Evolutionary conservation across 2,888 invertebrate species (phyloP).

Genomic region (Catocala sponsa): DNA sequence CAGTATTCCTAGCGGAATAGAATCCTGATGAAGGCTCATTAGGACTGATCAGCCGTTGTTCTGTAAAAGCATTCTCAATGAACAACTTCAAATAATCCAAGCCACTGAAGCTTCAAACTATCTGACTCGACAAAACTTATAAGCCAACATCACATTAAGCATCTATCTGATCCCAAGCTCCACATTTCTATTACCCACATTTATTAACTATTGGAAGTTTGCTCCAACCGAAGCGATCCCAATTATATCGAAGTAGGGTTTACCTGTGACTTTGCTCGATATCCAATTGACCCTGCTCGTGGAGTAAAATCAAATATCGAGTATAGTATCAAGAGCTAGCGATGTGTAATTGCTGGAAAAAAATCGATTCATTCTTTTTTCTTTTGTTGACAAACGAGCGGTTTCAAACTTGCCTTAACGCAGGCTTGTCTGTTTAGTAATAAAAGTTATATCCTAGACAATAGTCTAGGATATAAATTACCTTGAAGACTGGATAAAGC

Average conservation of each 20-base stretch:
- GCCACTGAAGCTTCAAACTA: background rate
- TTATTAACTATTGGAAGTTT: conserved; percentile 5
- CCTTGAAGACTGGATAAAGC: too few species aligned
- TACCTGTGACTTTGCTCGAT: conserved; percentile 6
- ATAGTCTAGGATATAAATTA: too few species aligned
- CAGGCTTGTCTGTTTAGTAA: too few species aligned
- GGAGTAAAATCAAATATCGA: background rate
- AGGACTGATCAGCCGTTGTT: background rate
- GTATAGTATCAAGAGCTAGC: too few species aligned
- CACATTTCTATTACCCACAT: conserved; percentile 1
- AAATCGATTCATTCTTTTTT: too few species aligned
- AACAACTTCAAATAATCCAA: background rate
- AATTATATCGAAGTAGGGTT: conserved; percentile 5
- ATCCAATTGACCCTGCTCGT: background rate
- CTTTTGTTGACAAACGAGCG: too few species aligned
- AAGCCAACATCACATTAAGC: background rate
- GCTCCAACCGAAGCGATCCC: conserved; percentile 2
- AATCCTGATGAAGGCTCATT: background rate
- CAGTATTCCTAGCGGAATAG: too few species aligned
- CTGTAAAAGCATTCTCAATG: background rate
- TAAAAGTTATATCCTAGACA: too few species aligned
- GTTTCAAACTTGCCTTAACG: too few species aligned
- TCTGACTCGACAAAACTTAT: conserved; percentile 1
- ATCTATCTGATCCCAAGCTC: background rate
- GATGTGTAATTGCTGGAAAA: too few species aligned